Conservation (phyloP, 1,140 invertebrate species). For the Papilio xuthus region DNA sequence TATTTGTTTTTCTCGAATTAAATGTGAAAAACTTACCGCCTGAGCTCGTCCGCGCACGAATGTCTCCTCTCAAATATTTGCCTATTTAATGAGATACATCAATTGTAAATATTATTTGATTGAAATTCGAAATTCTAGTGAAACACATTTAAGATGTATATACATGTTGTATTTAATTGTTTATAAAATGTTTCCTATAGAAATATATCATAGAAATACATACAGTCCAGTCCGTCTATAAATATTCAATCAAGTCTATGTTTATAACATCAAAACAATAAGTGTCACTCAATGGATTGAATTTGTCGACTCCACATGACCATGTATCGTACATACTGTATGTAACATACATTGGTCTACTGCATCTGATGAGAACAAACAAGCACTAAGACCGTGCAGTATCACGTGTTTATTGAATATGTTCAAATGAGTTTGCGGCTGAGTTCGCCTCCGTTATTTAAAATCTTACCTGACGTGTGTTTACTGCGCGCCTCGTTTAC, state of each 20-base stretch:
- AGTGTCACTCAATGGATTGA: too few species aligned
- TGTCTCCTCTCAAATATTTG: background rate
- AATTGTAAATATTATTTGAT: background rate
- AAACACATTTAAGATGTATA: too few species aligned
- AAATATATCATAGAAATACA: too few species aligned
- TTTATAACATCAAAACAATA: too few species aligned
- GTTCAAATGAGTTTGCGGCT: background rate
- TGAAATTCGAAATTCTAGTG: background rate
- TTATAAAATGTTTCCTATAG: background rate
- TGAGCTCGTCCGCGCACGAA: background rate
- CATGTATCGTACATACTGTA: too few species aligned
- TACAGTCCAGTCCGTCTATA: too few species aligned
- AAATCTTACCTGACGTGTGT: slow-evolving; percentile 5
- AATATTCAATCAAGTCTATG: too few species aligned
- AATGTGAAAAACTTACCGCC: background rate
- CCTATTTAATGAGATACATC: background rate
- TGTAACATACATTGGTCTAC: too few species aligned
- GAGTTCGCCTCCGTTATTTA: background rate
- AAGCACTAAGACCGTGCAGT: background rate
- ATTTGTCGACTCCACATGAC: too few species aligned
- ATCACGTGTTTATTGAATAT: background rate
- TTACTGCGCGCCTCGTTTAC: background rate
- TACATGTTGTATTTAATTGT: too few species aligned
- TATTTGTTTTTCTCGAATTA: background rate
- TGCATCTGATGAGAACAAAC: too few species aligned